A percentile compares a stretch with the other conserved stretches of the same genome.
Conservation (phyloP, 2,888 invertebrate species). For the Torymus auratus region DNA sequence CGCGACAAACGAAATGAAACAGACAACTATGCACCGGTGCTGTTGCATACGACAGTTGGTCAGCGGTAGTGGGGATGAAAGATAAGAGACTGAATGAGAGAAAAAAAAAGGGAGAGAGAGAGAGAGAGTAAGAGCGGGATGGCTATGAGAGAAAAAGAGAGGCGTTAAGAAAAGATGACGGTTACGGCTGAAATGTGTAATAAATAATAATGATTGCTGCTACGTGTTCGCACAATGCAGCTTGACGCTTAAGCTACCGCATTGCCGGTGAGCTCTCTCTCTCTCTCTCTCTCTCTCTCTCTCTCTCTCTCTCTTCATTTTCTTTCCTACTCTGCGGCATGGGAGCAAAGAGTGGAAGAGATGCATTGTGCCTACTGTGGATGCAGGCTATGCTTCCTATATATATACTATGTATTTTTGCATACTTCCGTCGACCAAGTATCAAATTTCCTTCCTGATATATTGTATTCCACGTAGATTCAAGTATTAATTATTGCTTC, state of each 20-base stretch:
- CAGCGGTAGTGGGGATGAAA: background rate
- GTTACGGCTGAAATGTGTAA: constrained; percentile 68
- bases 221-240: constrained; percentile 75
- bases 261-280: constrained; percentile 16
- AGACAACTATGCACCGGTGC: too few relatives aligned
- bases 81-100: constrained; percentile 29
- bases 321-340: background rate
- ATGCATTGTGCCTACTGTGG: constrained; percentile 25
- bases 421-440: background rate
- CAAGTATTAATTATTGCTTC: too few relatives aligned
- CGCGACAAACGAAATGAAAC: constrained; percentile 1
- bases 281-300: background rate
- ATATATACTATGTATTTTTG: background rate
- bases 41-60: constrained; percentile 13
- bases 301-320: background rate
- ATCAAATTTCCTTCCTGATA: too few relatives aligned
- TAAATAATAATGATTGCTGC: constrained; percentile 75
- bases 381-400: background rate
- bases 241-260: constrained; percentile 68
- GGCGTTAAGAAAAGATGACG: constrained; percentile 64
- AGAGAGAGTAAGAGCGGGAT: constrained; percentile 29
- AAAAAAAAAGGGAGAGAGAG: constrained; percentile 30
- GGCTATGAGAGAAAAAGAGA: constrained; percentile 52
- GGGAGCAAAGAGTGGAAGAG: background rate
- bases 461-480: too few relatives aligned